Conservation (phyloP, 1,140 invertebrate species). For the Aphidius gifuensis region DNA sequence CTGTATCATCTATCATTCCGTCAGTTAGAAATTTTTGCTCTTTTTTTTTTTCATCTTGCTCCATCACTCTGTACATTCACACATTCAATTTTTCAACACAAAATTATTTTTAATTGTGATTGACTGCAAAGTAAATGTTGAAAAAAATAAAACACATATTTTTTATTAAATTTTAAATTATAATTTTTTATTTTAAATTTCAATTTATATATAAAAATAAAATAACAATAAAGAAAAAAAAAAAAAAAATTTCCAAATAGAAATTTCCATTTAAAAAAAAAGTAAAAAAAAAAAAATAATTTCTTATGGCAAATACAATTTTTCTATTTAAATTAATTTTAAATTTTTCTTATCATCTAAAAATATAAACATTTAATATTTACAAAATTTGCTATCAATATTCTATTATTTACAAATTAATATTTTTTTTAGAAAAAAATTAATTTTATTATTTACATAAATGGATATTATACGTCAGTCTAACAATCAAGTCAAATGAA, state of each 20-base stretch:
- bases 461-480: neutral
- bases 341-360: no score
- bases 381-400: no score
- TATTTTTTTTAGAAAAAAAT: neutral
- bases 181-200: neutral
- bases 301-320: slow-evolving; percentile 40
- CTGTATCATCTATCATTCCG: slow-evolving; percentile 50
- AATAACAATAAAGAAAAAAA: neutral
- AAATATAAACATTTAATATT: no score
- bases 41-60: slow-evolving; percentile 40
- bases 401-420: no score
- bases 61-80: slow-evolving; percentile 35
- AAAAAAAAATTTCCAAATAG: no score
- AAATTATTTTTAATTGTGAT: slow-evolving; percentile 57
- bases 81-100: slow-evolving; percentile 31
- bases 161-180: neutral
- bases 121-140: slow-evolving; percentile 49
- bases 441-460: neutral
- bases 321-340: neutral
- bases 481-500: no score
- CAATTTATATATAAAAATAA: slow-evolving; percentile 3
- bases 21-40: slow-evolving; percentile 53
- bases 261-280: no score
- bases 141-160: slow-evolving; percentile 17
- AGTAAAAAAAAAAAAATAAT: no score